Conservation (phyloP, 2,888 invertebrate genomes). For the Nasonovia ribisnigri region DNA sequence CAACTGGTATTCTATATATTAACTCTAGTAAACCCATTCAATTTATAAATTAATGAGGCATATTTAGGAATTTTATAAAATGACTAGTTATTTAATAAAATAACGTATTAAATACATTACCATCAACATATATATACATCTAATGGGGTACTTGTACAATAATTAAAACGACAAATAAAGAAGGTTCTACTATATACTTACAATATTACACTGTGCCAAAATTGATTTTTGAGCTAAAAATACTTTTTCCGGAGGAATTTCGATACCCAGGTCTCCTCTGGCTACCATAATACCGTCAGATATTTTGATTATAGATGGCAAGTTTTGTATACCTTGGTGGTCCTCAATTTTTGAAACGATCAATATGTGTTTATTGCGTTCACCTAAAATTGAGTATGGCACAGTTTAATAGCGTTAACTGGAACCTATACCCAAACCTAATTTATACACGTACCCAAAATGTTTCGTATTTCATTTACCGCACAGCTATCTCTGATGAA, state of each 20-base stretch:
- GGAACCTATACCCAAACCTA: too few species aligned
- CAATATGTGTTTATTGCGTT: constrained; percentile 22
- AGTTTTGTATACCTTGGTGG: constrained; percentile 5
- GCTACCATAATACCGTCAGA: constrained; percentile 55
- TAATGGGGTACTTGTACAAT: too few species aligned
- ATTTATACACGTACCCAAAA: constrained; percentile 3
- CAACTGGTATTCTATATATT: too few species aligned
- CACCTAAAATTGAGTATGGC: neutral
- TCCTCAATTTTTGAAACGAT: constrained; percentile 55
- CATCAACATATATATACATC: too few species aligned
- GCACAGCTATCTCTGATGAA: neutral
- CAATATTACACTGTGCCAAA: constrained; percentile 39
- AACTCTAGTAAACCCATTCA: too few species aligned
- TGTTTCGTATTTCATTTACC: constrained; percentile 6
- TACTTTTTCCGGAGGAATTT: constrained; percentile 52
- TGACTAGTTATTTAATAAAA: too few species aligned
- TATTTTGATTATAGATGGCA: constrained; percentile 30
- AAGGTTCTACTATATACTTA: neutral
- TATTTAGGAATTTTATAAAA: too few species aligned
- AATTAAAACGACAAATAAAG: too few species aligned
- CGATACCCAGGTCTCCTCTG: constrained; percentile 51
- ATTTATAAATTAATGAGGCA: too few species aligned
- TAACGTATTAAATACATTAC: too few species aligned
- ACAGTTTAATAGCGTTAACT: too few species aligned
- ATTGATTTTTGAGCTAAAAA: constrained; percentile 43